These are phyloP conservation scores for Poecilia gillii DNA, from an alignment of 2,797 vertebrate species.

Conservation along the genomic window DNA sequence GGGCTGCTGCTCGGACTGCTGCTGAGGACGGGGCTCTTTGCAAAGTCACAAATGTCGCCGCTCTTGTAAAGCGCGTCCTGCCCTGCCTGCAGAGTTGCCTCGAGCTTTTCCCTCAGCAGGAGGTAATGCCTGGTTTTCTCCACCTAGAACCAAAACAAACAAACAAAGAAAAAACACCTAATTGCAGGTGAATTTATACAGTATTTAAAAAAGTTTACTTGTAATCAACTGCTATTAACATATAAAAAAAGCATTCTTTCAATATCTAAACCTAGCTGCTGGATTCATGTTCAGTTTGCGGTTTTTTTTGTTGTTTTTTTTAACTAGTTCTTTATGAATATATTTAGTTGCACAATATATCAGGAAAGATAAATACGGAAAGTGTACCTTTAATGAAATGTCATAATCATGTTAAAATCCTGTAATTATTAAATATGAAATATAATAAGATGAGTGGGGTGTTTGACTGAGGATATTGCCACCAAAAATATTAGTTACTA, in stretches of 20 bases:
- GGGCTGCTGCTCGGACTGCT: constrained; percentile 78
- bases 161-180: neutral
- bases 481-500: neutral
- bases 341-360: neutral
- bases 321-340: neutral
- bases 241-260: neutral
- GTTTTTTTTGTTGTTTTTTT: neutral
- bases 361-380: neutral
- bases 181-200: neutral
- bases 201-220: neutral
- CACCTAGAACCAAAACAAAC: constrained; percentile 79
- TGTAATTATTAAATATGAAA: neutral
- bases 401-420: neutral
- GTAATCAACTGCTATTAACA: neutral
- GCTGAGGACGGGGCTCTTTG: constrained; percentile 81
- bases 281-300: neutral
- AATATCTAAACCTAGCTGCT: neutral
- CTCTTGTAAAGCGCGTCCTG: constrained; percentile 86
- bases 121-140: constrained; percentile 98
- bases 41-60: constrained; percentile 85
- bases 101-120: constrained; percentile 94
- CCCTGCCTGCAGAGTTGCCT: constrained; percentile 87
- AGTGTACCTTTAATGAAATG: neutral
- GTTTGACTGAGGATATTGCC: neutral
- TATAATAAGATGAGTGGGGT: neutral